These are phyloP conservation scores for Eupithecia vulgata DNA, from an alignment of 2,888 invertebrate genomes.

Conservation along the genomic window DNA sequence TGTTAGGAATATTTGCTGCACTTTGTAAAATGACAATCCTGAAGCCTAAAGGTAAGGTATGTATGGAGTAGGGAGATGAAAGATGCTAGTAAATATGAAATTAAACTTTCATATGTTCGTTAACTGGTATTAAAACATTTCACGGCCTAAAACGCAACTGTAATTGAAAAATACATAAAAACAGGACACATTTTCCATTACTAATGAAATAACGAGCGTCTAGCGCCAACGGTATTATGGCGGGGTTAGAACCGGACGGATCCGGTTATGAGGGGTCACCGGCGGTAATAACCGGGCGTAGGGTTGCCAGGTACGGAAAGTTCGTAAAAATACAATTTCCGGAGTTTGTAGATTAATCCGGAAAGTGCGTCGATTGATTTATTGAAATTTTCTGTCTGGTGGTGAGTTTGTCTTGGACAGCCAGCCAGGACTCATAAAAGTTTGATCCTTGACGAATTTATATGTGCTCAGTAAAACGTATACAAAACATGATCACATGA, in stretches of 20 bases:
- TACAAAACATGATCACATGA: too few species aligned
- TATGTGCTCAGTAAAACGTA: too few species aligned
- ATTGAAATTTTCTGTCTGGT: background rate
- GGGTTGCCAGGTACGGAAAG: constrained; percentile 22
- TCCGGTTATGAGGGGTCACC: constrained; percentile 63
- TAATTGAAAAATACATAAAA: constrained; percentile 29
- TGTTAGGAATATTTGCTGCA: background rate
- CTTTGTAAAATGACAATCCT: background rate
- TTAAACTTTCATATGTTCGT: background rate
- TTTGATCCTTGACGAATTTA: too few species aligned
- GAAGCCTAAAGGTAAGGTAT: background rate
- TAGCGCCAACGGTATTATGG: constrained; percentile 57
- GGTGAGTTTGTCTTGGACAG: background rate
- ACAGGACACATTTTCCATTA: constrained; percentile 35
- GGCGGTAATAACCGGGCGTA: constrained; percentile 61
- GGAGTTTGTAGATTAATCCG: background rate
- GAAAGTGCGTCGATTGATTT: background rate
- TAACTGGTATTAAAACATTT: background rate
- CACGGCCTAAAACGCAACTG: background rate
- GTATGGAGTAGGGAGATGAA: background rate
- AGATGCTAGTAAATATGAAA: background rate
- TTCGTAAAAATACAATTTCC: constrained; percentile 17
- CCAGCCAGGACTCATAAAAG: background rate
- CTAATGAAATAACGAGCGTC: constrained; percentile 56
- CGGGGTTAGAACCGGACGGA: constrained; percentile 61